phyloP scores from a whole-genome alignment of 1,140 invertebrate species.

The Drosophila grimshawi region DNA sequence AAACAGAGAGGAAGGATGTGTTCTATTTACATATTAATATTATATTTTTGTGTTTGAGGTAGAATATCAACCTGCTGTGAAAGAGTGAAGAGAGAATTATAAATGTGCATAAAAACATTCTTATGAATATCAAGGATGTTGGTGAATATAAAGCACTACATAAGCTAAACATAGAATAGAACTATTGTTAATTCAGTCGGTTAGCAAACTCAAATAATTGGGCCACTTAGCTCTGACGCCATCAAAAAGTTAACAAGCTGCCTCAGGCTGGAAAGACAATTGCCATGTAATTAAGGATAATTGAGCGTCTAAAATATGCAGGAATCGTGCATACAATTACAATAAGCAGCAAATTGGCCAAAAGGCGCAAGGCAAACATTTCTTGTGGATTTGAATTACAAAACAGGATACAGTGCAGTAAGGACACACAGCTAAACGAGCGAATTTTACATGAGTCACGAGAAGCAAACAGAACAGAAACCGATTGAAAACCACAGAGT shows the following conservation, averaged over 20 bases:
- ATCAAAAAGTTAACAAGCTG: constrained; percentile 11
- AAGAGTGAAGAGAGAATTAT: background rate
- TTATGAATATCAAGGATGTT: background rate
- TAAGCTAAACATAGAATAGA: background rate
- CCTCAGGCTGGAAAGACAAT: constrained; percentile 16
- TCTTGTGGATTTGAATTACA: constrained; percentile 37
- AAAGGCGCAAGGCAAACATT: constrained; percentile 8
- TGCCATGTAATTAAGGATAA: constrained; percentile 65
- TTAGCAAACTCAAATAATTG: constrained; percentile 5
- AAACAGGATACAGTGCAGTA: constrained; percentile 48
- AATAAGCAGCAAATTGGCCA: constrained; percentile 59
- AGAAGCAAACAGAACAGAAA: constrained; percentile 11
- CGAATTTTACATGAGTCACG: constrained; percentile 52
- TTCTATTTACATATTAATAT: constrained; percentile 39
- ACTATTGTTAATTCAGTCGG: constrained; percentile 12
- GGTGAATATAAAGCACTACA: background rate
- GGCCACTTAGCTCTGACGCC: constrained; percentile 6
- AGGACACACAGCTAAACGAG: constrained; percentile 6
- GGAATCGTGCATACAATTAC: constrained; percentile 52
- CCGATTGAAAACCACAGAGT: background rate
- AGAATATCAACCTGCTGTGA: background rate
- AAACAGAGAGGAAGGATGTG: constrained; percentile 15
- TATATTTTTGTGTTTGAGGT: constrained; percentile 29
- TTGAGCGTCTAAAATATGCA: constrained; percentile 67
- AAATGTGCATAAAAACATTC: background rate